Evolutionary conservation across 2,113 vertebrate species (phyloP), one percentile per base, ranked within the genome.

Genomic region (Trematomus loennbergii): DNA sequence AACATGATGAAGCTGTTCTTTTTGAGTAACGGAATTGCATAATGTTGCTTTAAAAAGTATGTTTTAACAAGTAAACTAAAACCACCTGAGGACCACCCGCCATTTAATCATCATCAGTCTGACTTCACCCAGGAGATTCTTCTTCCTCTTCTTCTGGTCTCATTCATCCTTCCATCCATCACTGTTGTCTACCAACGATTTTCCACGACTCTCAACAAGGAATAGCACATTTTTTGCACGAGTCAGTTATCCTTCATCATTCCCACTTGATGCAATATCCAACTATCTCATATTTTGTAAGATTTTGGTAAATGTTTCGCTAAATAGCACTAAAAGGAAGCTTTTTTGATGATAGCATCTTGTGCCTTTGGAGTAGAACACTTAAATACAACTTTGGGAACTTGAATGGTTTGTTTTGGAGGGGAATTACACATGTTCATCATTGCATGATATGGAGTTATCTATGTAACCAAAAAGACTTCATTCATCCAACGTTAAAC

Each of bases 91-190:
- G 78, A 29, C 36, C 62, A 66, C 12, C 54, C 22, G 11, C 18
- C 62, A 66, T 53, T 65, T 29, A 22, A n/a, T 60, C 84, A 36
- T 62, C 68, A 36, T 59, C 43, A 20, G 12, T 11, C 65, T 68
- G 13, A 54, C 17, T 43, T 72, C 67, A 67, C 10, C 36, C 9
- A 9, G 54, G 45, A 72, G 58, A 64, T 16, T 29, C 17, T 17
- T 12, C 33, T 10, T 11, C 49, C 0, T 75, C 59, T 59, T 64
- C 13, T 3, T 18, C 22, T 46, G 40, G 12, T 58, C 25, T 52
- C 36, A 40, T 40, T 40, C 62, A 69, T 58, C 36, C 57, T 45
- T 77, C 55, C 45, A 79, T 62, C 57, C 40, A 9, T 71, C 57
- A 60, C 9, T 1, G 0, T 40, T 7, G 9, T 36, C 22, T 20